Conservation (phyloP, 1,140 invertebrate species). For the Globodera rostochiensis region DNA sequence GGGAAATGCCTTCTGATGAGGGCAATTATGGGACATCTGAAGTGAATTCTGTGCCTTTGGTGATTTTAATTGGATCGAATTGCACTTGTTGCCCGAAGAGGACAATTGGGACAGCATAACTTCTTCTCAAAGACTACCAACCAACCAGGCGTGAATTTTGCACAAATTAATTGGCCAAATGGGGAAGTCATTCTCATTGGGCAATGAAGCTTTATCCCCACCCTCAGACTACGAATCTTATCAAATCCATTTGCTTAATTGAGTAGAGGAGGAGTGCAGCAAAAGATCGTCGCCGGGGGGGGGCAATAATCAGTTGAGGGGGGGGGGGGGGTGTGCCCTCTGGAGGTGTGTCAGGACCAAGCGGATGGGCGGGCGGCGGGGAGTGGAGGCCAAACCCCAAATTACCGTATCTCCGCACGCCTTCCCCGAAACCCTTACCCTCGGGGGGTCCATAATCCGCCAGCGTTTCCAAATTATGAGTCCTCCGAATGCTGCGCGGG, state of each 20-base stretch:
- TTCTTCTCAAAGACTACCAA: neutral
- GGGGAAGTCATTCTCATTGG: neutral
- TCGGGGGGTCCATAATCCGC: neutral
- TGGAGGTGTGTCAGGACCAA: neutral
- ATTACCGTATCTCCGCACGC: neutral
- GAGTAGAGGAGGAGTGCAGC: neutral
- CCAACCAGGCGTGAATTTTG: neutral
- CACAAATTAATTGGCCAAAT: constrained; percentile 17
- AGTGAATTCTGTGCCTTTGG: neutral
- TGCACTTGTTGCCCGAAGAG: neutral
- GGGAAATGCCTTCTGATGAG: neutral
- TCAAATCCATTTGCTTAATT: constrained; percentile 12
- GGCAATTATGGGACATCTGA: neutral
- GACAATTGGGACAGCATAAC: neutral
- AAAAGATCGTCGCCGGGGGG: no score
- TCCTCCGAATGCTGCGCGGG: neutral
- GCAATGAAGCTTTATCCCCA: neutral
- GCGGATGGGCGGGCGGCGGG: no score
- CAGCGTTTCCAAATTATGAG: neutral
- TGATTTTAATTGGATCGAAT: constrained; percentile 11
- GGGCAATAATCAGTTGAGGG: neutral
- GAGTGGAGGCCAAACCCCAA: neutral
- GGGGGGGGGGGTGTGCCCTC: neutral
- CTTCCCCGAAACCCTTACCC: neutral
- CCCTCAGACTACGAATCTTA: neutral